Conservation (phyloP, 1,140 invertebrate species). For the Drosophila santomea region DNA sequence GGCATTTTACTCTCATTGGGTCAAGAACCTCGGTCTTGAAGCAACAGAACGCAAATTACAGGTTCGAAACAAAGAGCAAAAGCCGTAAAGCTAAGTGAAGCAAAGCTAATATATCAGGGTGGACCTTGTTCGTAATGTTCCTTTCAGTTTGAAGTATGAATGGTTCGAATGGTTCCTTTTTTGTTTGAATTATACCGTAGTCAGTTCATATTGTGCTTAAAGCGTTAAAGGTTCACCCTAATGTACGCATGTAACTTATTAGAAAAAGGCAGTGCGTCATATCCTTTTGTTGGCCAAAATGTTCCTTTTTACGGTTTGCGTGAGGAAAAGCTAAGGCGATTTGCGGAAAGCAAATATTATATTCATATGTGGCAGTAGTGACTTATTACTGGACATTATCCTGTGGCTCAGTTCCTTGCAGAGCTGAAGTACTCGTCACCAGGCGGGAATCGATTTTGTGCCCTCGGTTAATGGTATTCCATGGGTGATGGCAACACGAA, state of each 20-base stretch:
- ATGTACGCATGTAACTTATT: not conserved
- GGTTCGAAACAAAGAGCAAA: slow-evolving; percentile 39
- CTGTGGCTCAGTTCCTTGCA: slow-evolving; percentile 34
- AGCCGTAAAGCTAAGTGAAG: slow-evolving; percentile 26
- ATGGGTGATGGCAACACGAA: slow-evolving; percentile 37
- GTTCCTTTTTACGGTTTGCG: slow-evolving; percentile 2
- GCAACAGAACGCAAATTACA: slow-evolving; percentile 52
- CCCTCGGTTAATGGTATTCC: slow-evolving; percentile 6
- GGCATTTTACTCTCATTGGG: slow-evolving; percentile 33
- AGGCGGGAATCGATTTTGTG: slow-evolving; percentile 20
- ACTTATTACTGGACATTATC: slow-evolving; percentile 52
- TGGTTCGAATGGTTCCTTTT: too few species aligned
- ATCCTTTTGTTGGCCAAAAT: slow-evolving; percentile 35
- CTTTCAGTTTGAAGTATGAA: too few species aligned
- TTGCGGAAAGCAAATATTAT: slow-evolving; percentile 3
- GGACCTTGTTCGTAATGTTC: not conserved
- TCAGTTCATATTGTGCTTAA: too few species aligned
- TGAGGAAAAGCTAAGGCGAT: not conserved
- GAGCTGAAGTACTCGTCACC: not conserved
- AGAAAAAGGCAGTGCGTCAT: slow-evolving; percentile 62
- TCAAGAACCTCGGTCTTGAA: slow-evolving; percentile 61
- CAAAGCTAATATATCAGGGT: not conserved
- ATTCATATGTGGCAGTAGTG: slow-evolving; percentile 13
- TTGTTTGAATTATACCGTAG: too few species aligned
- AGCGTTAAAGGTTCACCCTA: slow-evolving; percentile 5